A percentile compares a stretch with the other conserved stretches of the same genome.
These are phyloP conservation scores for Macrotis lagotis DNA, from an alignment of 2,113 vertebrate genomes.

Conservation along the genomic window DNA sequence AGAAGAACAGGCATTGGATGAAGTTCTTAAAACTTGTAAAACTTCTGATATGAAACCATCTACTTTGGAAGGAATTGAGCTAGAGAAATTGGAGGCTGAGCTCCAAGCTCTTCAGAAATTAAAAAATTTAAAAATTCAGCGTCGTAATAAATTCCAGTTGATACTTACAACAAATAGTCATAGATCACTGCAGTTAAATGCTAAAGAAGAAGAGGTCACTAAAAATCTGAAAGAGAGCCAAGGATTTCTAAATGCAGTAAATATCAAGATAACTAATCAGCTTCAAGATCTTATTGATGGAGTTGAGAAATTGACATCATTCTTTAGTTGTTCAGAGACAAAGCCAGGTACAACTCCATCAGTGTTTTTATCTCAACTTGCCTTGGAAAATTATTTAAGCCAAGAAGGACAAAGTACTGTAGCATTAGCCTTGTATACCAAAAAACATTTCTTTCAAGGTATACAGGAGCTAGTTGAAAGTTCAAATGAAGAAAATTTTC, in stretches of 20 bases:
- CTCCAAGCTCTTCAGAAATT: conserved; percentile 85
- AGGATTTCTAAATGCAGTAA: conserved; percentile 79
- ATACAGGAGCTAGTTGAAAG: conserved; percentile 84
- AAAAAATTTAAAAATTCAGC: conserved; percentile 86
- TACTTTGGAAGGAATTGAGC: conserved; percentile 66
- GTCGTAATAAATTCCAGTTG: conserved; percentile 87
- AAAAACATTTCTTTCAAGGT: conserved; percentile 85
- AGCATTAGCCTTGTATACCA: conserved; percentile 84
- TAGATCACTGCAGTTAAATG: conserved; percentile 77
- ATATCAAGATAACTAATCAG: conserved; percentile 82
- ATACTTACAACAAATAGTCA: conserved; percentile 80
- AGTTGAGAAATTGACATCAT: conserved; percentile 82
- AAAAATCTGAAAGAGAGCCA: conserved; percentile 81
- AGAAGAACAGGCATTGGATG: conserved; percentile 86
- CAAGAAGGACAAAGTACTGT: conserved; percentile 90
- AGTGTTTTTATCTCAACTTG: conserved; percentile 88
- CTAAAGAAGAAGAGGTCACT: conserved; percentile 74
- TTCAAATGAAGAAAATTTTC: conserved; percentile 85
- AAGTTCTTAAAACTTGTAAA: conserved; percentile 88
- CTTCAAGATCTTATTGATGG: conserved; percentile 84
- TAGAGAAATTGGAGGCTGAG: conserved; percentile 87
- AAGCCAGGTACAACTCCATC: conserved; percentile 33
- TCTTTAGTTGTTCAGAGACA: conserved; percentile 76
- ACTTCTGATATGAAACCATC: conserved; percentile 55
- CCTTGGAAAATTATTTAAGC: conserved; percentile 88